Evolutionary conservation across 1,140 invertebrate species (phyloP).

Genomic region (Drosophila ananassae): DNA sequence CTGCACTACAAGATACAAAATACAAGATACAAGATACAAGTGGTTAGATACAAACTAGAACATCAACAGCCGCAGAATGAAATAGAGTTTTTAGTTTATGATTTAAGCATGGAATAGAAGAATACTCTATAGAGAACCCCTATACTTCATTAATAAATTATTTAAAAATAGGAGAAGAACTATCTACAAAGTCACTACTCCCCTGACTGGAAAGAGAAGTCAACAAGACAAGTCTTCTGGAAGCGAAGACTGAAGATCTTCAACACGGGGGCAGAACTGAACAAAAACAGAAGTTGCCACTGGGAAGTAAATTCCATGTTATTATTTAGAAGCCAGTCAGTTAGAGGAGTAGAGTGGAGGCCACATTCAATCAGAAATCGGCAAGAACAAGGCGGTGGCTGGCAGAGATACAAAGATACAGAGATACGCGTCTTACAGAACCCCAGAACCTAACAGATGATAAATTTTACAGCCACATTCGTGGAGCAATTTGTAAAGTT

Average conservation of each 20-base stretch:
- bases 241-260: slow-evolving; percentile 48
- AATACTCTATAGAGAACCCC: slow-evolving; percentile 18
- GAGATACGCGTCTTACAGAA: slow-evolving; percentile 17
- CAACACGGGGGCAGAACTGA: slow-evolving; percentile 18
- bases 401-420: slow-evolving; percentile 2
- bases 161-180: no score
- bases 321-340: slow-evolving; percentile 32
- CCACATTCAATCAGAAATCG: slow-evolving; percentile 47
- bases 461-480: slow-evolving; percentile 22
- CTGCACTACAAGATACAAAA: slow-evolving; percentile 69
- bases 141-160: no score
- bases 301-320: slow-evolving; percentile 44
- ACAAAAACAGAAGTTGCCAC: slow-evolving; percentile 39
- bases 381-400: slow-evolving; percentile 30
- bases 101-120: background rate
- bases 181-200: background rate
- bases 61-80: slow-evolving; percentile 42
- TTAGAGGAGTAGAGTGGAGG: slow-evolving; percentile 8
- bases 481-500: slow-evolving; percentile 8
- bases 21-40: slow-evolving; percentile 66
- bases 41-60: slow-evolving; percentile 80
- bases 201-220: background rate
- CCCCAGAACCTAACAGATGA: slow-evolving; percentile 10
- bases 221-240: slow-evolving; percentile 28
- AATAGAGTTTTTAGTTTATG: slow-evolving; percentile 2